Evolutionary conservation across 2,797 vertebrate genomes (phyloP), one percentile per base, ranked within the genome.

Genomic region (Crocidura indochinensis): DNA sequence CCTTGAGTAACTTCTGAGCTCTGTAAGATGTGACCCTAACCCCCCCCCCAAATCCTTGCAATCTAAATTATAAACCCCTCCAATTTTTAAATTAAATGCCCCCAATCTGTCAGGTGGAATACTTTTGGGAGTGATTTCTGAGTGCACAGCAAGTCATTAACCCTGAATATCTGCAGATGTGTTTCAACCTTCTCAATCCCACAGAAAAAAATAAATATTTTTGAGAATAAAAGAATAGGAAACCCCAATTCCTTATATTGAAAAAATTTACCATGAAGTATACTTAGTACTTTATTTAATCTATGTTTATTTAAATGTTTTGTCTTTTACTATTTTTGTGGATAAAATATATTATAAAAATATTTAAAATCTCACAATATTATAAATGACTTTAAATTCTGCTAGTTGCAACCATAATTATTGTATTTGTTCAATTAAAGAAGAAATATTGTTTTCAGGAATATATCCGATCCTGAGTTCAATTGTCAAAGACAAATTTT

Each of bases 401-500:
- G 44, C 20, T 65, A 68, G 5, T 91, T 86, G 26, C 65, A 38
- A 38, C 20, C 22, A 17, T 68, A 72, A 53, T 22, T 29, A 4
- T 24, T 27, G 22, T 4, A 8, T 29, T 46, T 68, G 62, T 87
- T 15, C 1, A 79, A 88, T 56, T 44, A 67, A 64, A 51, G 0
- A 19, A 72, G 1, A 75, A 15, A 9, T 10, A 47, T 19, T 4
- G 71, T 77, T 65, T 85, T 71, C n/a, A n/a, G 29, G 79, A 44
- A 76, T 27, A 51, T 68, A 62, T 81, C 64, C 2, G 81, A 20
- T 81, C 29, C 8, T 92, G 31, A 84, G 46, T 78, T 87, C 29
- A 78, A 91, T 26, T 9, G 65, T 46, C 67, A 87, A 84, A 38
- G 87, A 78, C 75, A 64, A 51, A 88, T 68, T 2, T 62, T 84